Evolutionary conservation across 2,797 vertebrate species (phyloP).

Genomic region (Tauraco hartlaubi): DNA sequence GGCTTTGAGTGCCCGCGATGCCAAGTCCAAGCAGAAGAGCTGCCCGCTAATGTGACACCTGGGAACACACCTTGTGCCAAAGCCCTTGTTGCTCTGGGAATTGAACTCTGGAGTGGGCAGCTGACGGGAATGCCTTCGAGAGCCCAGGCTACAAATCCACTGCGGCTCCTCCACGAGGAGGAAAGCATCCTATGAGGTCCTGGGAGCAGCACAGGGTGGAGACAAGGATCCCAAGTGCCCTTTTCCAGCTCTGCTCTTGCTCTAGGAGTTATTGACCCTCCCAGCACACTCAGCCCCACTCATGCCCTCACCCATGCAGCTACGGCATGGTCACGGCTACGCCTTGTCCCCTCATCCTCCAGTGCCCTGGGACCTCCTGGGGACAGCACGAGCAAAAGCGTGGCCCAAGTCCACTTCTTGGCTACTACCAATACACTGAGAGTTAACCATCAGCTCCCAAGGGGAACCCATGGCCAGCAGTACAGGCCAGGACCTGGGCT

Average conservation of each 20-base stretch:
- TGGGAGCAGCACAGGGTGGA: not conserved
- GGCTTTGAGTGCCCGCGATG: not conserved
- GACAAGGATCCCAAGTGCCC: not conserved
- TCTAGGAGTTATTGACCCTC: not conserved
- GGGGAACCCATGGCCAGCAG: not conserved
- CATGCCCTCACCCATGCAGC: not conserved
- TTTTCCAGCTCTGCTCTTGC: not conserved
- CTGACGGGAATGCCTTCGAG: not conserved
- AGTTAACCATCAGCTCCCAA: not conserved
- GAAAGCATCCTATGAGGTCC: not conserved
- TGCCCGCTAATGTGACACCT: not conserved
- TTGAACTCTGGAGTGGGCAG: not conserved
- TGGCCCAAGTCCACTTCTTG: not conserved
- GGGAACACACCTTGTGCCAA: not conserved
- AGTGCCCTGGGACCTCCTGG: not conserved
- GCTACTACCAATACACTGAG: not conserved
- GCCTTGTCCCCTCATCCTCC: not conserved
- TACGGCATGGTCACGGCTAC: fast-evolving
- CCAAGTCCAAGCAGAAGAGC: not conserved
- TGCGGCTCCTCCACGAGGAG: not conserved
- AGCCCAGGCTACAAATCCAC: not conserved
- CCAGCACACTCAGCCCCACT: not conserved
- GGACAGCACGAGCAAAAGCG: fast-evolving
- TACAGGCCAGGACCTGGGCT: not conserved
- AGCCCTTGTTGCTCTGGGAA: not conserved